Evolutionary conservation across 1,140 invertebrate species (phyloP).

Genomic region (Oedothorax gibbosus): DNA sequence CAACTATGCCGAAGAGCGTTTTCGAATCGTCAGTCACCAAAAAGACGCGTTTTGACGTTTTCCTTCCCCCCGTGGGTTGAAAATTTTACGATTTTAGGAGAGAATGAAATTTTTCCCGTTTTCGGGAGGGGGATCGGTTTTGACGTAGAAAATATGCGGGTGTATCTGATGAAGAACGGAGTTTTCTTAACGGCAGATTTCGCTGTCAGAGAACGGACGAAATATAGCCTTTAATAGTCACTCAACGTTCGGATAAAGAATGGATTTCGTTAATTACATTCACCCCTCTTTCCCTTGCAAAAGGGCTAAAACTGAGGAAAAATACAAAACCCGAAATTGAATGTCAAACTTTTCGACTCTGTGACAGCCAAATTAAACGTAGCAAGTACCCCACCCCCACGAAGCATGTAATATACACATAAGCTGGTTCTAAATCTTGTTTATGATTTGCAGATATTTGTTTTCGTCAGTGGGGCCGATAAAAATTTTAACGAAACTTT

Average conservation of each 20-base stretch:
- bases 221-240: conserved; percentile 61
- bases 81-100: conserved; percentile 21
- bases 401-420: neutral
- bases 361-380: conserved; percentile 58
- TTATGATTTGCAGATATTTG: conserved; percentile 38
- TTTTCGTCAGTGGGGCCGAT: conserved; percentile 33
- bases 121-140: conserved; percentile 28
- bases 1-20: conserved; percentile 38
- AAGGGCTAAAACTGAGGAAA: conserved; percentile 13
- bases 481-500: conserved; percentile 32
- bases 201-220: conserved; percentile 50
- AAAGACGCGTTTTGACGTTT: conserved; percentile 36
- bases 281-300: neutral
- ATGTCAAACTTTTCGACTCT: conserved; percentile 58
- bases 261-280: conserved; percentile 59
- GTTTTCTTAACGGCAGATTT: conserved; percentile 60
- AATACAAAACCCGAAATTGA: conserved; percentile 59
- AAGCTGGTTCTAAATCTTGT: neutral
- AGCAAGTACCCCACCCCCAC: neutral
- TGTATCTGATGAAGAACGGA: conserved; percentile 31
- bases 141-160: conserved; percentile 56
- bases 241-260: conserved; percentile 59
- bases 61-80: conserved; percentile 30
- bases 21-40: conserved; percentile 52
- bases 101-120: neutral